A percentile compares a stretch with the other conserved stretches of the same genome.
These are phyloP conservation scores for Tragelaphus scriptus DNA, from an alignment of 2,113 vertebrate genomes.

Conservation along the genomic window DNA sequence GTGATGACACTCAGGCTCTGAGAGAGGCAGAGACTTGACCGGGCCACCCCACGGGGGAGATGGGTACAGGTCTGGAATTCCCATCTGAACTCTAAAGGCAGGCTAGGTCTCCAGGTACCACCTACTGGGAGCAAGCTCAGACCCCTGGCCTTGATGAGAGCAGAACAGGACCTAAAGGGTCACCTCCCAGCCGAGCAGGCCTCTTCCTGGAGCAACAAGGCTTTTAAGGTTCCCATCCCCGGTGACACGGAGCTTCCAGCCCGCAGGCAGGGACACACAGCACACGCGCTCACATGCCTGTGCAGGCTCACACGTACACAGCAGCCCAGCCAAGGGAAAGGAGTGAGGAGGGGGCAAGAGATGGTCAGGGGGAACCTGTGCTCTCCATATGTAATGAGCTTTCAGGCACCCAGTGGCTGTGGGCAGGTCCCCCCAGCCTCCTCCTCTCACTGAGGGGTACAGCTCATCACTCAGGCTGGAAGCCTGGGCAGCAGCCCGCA, in stretches of 20 bases:
- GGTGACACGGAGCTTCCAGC: background rate
- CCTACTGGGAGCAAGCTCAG: too few relatives aligned
- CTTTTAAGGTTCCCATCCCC: background rate
- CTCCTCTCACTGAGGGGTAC: background rate
- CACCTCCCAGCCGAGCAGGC: background rate
- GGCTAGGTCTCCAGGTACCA: background rate
- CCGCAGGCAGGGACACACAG: rapidly evolving
- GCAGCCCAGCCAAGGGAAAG: background rate
- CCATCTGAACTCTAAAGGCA: background rate
- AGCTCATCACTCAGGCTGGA: background rate
- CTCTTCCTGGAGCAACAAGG: background rate
- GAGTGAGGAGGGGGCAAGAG: background rate
- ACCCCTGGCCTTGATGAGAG: background rate
- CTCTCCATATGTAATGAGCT: background rate
- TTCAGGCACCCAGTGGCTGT: background rate
- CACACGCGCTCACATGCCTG: rapidly evolving
- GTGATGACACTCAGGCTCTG: background rate
- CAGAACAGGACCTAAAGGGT: background rate
- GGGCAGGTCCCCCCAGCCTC: background rate
- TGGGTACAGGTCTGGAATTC: background rate
- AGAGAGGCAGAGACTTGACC: background rate
- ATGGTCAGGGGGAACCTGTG: background rate
- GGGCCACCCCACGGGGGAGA: rapidly evolving
- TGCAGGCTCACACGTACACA: rapidly evolving
- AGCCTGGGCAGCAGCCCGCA: background rate